Conservation (phyloP, 2,888 invertebrate species). For the Pristionchus arcanus region DNA sequence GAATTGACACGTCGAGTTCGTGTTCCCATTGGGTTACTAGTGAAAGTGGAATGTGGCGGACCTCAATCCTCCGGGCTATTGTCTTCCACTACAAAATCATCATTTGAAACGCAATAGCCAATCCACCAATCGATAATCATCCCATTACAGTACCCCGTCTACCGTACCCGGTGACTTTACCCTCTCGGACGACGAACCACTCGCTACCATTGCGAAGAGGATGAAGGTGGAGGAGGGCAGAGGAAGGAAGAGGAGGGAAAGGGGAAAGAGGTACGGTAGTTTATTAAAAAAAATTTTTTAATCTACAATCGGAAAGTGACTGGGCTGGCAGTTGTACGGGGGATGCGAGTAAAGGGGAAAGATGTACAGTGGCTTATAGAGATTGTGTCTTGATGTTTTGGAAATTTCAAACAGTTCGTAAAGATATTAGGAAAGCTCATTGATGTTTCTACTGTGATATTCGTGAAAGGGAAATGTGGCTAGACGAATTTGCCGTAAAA, state of each 20-base stretch:
- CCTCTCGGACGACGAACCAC: slow-evolving; percentile 19
- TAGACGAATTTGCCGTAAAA: background rate
- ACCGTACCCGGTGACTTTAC: slow-evolving; percentile 14
- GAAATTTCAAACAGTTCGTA: too few species aligned
- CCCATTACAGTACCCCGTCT: background rate
- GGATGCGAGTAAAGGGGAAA: background rate
- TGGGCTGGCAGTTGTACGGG: too few species aligned
- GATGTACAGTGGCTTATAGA: background rate
- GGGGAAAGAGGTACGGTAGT: background rate
- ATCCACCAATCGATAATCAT: background rate
- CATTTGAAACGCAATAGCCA: too few species aligned
- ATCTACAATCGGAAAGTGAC: too few species aligned
- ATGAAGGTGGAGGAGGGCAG: background rate
- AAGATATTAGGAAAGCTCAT: background rate
- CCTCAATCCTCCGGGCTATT: background rate
- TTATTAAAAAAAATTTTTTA: too few species aligned
- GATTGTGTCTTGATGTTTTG: background rate
- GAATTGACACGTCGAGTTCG: background rate
- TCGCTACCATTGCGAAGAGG: background rate
- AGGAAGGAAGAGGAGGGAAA: background rate
- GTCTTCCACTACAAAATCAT: too few species aligned
- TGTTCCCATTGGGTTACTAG: background rate
- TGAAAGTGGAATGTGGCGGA: background rate
- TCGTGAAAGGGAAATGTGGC: background rate
- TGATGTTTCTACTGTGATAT: background rate